Percentiles rank a stretch among this genome's conserved stretches.
phyloP scores from a whole-genome alignment of 2,113 vertebrate species.

The Etheostoma spectabile region DNA sequence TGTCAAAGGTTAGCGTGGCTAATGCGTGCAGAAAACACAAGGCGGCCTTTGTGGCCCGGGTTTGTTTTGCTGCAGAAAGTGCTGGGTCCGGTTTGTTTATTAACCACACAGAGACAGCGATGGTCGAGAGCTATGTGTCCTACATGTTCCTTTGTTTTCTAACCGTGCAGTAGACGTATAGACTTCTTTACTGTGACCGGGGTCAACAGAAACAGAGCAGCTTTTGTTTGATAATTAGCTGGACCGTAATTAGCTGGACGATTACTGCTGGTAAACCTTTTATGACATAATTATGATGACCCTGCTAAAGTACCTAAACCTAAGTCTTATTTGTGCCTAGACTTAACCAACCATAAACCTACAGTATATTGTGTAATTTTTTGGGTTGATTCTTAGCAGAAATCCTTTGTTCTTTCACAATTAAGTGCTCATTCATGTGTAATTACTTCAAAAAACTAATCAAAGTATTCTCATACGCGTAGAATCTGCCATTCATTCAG shows the following conservation, averaged over 20 bases:
- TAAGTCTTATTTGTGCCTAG: neutral
- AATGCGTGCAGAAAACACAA: constrained; percentile 54
- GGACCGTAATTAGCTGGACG: too few relatives aligned
- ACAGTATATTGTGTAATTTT: too few relatives aligned
- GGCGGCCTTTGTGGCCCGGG: constrained; percentile 55
- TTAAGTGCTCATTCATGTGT: too few relatives aligned
- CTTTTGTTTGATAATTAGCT: too few relatives aligned
- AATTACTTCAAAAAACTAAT: too few relatives aligned
- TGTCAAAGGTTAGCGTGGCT: constrained; percentile 60
- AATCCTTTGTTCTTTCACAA: too few relatives aligned
- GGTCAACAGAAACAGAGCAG: neutral
- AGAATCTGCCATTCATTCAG: too few relatives aligned
- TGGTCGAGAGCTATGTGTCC: constrained; percentile 12
- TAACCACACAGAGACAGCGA: neutral
- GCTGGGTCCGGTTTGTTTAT: constrained; percentile 33
- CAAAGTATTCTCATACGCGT: too few relatives aligned
- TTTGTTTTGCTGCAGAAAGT: constrained; percentile 41
- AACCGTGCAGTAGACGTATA: neutral
- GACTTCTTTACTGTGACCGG: neutral
- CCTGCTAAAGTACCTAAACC: neutral
- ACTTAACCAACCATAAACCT: neutral
- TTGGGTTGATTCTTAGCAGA: too few relatives aligned
- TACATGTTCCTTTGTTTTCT: constrained; percentile 24
- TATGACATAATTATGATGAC: neutral
- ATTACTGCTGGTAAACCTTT: neutral